Evolutionary conservation across 2,797 vertebrate species (phyloP).

Genomic region (Myotis daubentonii): DNA sequence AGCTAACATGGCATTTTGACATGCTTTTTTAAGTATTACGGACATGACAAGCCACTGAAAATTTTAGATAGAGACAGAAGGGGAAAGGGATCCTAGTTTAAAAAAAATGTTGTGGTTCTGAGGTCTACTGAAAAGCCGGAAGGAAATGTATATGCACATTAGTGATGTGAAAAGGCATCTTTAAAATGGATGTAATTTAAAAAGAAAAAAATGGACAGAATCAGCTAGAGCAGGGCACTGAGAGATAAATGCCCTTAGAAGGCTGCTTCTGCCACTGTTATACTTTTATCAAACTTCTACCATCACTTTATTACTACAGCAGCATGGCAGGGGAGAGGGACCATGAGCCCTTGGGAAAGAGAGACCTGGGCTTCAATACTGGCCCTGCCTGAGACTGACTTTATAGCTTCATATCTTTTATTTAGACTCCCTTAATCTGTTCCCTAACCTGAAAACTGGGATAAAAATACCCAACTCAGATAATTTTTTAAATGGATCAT

Average conservation of each 20-base stretch:
- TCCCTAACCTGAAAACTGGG: slow-evolving; percentile 24
- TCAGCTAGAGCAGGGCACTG: background rate
- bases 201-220: slow-evolving; percentile 10
- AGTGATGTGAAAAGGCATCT: slow-evolving; percentile 37
- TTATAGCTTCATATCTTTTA: background rate
- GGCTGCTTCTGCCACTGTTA: background rate
- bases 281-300: background rate
- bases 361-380: background rate
- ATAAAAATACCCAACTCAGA: background rate
- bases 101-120: slow-evolving; percentile 62
- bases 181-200: slow-evolving; percentile 50
- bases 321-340: background rate
- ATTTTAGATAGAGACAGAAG: slow-evolving; percentile 62
- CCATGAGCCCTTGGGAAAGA: background rate
- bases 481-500: slow-evolving; percentile 7
- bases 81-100: slow-evolving; percentile 33
- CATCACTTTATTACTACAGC: background rate
- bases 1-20: slow-evolving; percentile 19
- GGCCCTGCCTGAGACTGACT: background rate
- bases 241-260: slow-evolving; percentile 10
- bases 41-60: slow-evolving; percentile 25
- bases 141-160: slow-evolving; percentile 65
- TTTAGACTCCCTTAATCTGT: background rate
- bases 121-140: slow-evolving; percentile 62
- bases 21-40: slow-evolving; percentile 28